Evolutionary conservation across 2,113 vertebrate species (phyloP).

Genomic region (Aythya baeri): DNA sequence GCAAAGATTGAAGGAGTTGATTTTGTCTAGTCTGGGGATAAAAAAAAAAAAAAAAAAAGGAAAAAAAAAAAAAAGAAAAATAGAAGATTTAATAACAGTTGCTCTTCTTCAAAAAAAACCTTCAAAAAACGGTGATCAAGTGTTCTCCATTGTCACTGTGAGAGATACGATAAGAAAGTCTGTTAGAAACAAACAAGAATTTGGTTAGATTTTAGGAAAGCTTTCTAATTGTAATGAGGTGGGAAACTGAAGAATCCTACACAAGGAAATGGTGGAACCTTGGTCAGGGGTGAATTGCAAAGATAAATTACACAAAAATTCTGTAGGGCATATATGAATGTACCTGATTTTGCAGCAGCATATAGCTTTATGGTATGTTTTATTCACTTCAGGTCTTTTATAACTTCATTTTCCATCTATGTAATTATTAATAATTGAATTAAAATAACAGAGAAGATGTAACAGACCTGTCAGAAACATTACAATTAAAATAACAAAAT

Average conservation of each 20-base stretch:
- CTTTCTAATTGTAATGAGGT: neutral
- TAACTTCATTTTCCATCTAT: neutral
- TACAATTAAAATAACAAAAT: neutral
- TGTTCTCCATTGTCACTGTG: neutral
- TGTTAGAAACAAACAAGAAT: neutral
- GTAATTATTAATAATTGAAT: neutral
- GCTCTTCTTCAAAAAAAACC: neutral
- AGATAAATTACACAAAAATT: neutral
- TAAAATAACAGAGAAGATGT: neutral
- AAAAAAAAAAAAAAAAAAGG: neutral
- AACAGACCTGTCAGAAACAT: neutral
- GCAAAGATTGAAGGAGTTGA: neutral
- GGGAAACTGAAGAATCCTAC: neutral
- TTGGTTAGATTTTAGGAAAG: neutral
- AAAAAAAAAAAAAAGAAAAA: neutral
- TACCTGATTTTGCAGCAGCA: neutral
- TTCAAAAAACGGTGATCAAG: neutral
- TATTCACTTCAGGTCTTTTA: neutral
- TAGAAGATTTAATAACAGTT: neutral
- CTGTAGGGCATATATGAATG: accelerated
- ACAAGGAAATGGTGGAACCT: neutral
- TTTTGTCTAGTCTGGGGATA: neutral
- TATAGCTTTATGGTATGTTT: neutral
- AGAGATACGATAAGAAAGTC: neutral
- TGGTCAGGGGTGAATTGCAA: neutral